These are phyloP conservation scores for Perithous albicinctus DNA, from an alignment of 2,888 invertebrate species.

Conservation along the genomic window DNA sequence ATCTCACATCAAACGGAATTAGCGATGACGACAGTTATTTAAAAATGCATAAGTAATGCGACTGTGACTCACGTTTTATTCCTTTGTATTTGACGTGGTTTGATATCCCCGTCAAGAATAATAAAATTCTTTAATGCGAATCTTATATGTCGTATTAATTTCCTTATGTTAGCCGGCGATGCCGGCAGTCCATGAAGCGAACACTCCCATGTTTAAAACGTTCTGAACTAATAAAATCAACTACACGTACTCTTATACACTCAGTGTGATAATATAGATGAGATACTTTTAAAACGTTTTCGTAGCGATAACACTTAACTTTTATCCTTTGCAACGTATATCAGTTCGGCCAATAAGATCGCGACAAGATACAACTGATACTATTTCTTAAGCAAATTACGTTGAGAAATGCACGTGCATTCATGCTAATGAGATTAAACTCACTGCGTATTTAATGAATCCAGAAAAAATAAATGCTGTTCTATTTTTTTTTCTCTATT, in stretches of 20 bases:
- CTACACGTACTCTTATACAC: not conserved
- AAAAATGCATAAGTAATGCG: constrained; percentile 51
- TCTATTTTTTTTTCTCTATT: constrained; percentile 12
- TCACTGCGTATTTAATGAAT: not conserved
- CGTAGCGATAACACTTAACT: no score
- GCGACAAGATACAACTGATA: not conserved
- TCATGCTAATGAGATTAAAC: constrained; percentile 15
- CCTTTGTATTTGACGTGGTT: constrained; percentile 11
- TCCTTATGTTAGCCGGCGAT: not conserved
- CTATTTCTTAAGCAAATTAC: not conserved
- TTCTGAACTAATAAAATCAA: not conserved
- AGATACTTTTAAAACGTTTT: not conserved
- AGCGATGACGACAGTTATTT: constrained; percentile 42
- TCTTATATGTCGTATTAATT: not conserved
- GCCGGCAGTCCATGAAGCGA: not conserved
- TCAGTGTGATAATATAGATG: not conserved
- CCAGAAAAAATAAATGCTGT: not conserved
- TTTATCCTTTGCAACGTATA: no score
- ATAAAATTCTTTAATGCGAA: not conserved
- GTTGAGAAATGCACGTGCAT: not conserved
- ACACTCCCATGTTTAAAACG: not conserved
- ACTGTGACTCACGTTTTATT: constrained; percentile 57
- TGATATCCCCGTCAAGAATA: constrained; percentile 9
- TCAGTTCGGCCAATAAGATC: not conserved
- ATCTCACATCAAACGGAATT: not conserved